These are phyloP conservation scores for Leptinotarsa defecta DNA, from an alignment of 1,140 invertebrate species.

Conservation along the genomic window DNA sequence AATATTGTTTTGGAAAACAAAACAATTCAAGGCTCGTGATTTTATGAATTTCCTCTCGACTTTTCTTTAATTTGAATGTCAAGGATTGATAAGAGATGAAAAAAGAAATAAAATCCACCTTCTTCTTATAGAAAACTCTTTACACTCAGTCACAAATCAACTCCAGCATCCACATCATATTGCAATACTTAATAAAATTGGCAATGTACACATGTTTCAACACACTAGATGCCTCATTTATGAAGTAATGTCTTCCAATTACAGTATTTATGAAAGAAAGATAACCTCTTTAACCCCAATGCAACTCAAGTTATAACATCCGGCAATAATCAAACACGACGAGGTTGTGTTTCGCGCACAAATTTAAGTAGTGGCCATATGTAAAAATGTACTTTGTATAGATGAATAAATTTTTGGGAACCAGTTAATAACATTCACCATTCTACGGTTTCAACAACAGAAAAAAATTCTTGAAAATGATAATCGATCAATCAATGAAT, in stretches of 20 bases:
- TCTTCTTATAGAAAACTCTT: not conserved
- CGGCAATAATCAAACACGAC: not conserved
- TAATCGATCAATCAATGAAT: no score
- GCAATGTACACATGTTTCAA: slow-evolving; percentile 21
- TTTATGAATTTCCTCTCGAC: no score
- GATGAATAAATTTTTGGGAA: no score
- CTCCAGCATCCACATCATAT: slow-evolving; percentile 5
- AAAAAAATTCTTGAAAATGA: no score
- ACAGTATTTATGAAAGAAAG: not conserved
- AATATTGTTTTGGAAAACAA: no score
- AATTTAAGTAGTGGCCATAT: not conserved
- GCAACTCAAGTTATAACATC: not conserved
- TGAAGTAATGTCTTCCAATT: not conserved
- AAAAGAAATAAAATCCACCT: not conserved
- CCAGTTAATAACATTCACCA: no score
- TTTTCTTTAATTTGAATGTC: not conserved
- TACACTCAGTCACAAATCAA: not conserved
- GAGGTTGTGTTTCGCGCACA: slow-evolving; percentile 14
- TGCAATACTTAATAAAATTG: slow-evolving; percentile 30
- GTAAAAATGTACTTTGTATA: no score
- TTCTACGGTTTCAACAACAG: no score
- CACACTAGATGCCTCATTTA: slow-evolving; percentile 11
- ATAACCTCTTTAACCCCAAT: not conserved
- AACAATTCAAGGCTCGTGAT: no score
- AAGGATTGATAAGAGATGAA: not conserved